Evolutionary conservation across 2,113 vertebrate genomes (phyloP).

Genomic region (Brachyhypopomus gauderio): DNA sequence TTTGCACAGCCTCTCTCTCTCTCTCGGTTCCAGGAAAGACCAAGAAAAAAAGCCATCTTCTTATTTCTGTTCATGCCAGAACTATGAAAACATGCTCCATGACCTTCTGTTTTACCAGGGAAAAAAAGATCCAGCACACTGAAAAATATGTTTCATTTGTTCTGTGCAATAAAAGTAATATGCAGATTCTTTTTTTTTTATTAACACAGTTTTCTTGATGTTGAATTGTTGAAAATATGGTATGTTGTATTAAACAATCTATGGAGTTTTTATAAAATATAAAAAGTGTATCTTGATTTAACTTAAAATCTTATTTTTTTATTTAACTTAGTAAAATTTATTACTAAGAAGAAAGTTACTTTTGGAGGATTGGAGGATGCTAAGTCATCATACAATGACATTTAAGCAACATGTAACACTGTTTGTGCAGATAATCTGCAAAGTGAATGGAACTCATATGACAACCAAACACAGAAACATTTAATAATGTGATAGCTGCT

Average conservation of each 20-base stretch:
- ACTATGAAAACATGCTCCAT: constrained; percentile 75
- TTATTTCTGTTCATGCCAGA: constrained; percentile 65
- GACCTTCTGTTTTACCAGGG: constrained; percentile 72
- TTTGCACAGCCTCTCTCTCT: constrained; percentile 16
- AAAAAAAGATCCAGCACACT: constrained; percentile 59
- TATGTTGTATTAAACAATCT: constrained; percentile 84
- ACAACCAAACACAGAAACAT: neutral
- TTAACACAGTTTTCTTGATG: constrained; percentile 80
- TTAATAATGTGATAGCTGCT: neutral
- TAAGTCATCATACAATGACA: neutral
- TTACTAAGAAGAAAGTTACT: neutral
- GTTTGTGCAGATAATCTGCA: neutral
- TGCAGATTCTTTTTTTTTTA: constrained; percentile 72
- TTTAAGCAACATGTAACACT: neutral
- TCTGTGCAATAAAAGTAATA: constrained; percentile 84
- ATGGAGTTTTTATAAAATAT: constrained; percentile 74
- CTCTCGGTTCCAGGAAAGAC: constrained; percentile 3
- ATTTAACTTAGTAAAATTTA: too few species aligned
- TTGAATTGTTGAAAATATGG: constrained; percentile 82
- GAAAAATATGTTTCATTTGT: constrained; percentile 77
- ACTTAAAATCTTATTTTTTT: neutral
- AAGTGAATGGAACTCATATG: neutral
- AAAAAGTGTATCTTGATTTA: constrained; percentile 64
- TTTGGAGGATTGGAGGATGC: neutral
- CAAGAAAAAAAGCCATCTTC: constrained; percentile 23